Conservation (phyloP, 2,888 invertebrate genomes). For the Patella depressa region DNA sequence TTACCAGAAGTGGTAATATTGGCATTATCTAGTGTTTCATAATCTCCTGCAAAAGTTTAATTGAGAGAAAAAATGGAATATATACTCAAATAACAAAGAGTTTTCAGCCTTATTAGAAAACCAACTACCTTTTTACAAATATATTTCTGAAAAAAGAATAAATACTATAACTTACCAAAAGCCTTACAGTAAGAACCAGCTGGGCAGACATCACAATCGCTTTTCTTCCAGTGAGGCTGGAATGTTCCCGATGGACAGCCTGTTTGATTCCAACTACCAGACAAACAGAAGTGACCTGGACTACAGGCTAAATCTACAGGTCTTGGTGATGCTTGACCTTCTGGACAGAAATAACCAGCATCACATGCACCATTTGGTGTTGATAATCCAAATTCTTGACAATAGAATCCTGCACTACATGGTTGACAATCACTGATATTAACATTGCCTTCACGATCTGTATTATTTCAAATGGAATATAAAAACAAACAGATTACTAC, state of each 20-base stretch:
- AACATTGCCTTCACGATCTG: slow-evolving; percentile 57
- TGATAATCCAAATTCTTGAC: slow-evolving; percentile 59
- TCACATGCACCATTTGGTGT: slow-evolving; percentile 58
- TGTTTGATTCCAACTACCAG: slow-evolving; percentile 65
- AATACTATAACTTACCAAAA: slow-evolving; percentile 51
- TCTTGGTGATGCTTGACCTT: slow-evolving; percentile 56
- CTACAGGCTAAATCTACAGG: slow-evolving; percentile 61
- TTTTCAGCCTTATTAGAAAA: background rate
- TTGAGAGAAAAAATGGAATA: background rate
- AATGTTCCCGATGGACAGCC: slow-evolving; percentile 68
- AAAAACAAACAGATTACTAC: slow-evolving; percentile 1
- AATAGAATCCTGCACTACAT: slow-evolving; percentile 66
- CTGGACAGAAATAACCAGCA: slow-evolving; percentile 67
- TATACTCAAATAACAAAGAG: background rate
- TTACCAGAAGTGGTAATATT: slow-evolving; percentile 59
- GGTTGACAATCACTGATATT: slow-evolving; percentile 60
- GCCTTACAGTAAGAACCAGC: slow-evolving; percentile 65
- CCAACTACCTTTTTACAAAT: background rate
- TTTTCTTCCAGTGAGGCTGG: slow-evolving; percentile 63
- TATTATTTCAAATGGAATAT: slow-evolving; percentile 3
- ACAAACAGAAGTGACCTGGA: slow-evolving; percentile 68
- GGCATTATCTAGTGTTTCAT: slow-evolving; percentile 58
- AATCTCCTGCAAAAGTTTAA: slow-evolving; percentile 54
- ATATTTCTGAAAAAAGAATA: background rate
- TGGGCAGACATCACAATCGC: slow-evolving; percentile 63